phyloP scores from a whole-genome alignment of 1,140 invertebrate species.

The Carposina sasakii region DNA sequence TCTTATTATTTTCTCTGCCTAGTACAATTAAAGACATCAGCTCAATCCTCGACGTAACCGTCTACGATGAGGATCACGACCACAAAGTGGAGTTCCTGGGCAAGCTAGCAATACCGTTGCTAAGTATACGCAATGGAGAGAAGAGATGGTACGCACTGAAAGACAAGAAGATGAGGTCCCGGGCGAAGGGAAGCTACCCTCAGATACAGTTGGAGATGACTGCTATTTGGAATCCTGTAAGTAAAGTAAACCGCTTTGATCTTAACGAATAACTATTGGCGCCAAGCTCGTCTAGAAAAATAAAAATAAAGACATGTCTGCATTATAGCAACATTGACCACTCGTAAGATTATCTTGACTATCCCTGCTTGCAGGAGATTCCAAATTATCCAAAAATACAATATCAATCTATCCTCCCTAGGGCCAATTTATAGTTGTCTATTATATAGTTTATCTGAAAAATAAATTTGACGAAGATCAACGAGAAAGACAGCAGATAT shows the following conservation, averaged over 20 bases:
- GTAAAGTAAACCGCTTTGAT: too few relatives aligned
- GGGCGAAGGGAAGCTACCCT: constrained; percentile 92
- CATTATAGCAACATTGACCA: too few relatives aligned
- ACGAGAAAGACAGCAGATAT: too few relatives aligned
- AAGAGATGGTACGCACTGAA: constrained; percentile 97
- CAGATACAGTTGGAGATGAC: constrained; percentile 95
- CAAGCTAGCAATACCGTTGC: constrained; percentile 91
- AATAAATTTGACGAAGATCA: too few relatives aligned
- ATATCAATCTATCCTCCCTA: too few relatives aligned
- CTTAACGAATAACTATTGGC: background rate
- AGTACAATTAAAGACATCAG: constrained; percentile 98
- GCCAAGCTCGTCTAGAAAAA: background rate
- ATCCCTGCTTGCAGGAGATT: too few relatives aligned
- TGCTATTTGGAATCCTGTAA: constrained; percentile 93
- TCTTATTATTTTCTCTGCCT: constrained; percentile 42
- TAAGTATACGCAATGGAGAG: constrained; percentile 91
- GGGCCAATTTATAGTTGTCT: too few relatives aligned
- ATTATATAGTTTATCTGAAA: too few relatives aligned
- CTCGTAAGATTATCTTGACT: too few relatives aligned
- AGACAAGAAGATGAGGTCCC: constrained; percentile 91
- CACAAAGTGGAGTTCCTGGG: constrained; percentile 99
- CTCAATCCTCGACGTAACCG: constrained; percentile 95
- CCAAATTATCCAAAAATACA: too few relatives aligned
- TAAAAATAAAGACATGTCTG: too few relatives aligned
- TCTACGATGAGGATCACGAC: constrained; percentile 98